A percentile compares a stretch with the other conserved stretches of the same genome.
These are phyloP conservation scores for Turnix velox DNA, from an alignment of 2,113 vertebrate species.

Conservation along the genomic window DNA sequence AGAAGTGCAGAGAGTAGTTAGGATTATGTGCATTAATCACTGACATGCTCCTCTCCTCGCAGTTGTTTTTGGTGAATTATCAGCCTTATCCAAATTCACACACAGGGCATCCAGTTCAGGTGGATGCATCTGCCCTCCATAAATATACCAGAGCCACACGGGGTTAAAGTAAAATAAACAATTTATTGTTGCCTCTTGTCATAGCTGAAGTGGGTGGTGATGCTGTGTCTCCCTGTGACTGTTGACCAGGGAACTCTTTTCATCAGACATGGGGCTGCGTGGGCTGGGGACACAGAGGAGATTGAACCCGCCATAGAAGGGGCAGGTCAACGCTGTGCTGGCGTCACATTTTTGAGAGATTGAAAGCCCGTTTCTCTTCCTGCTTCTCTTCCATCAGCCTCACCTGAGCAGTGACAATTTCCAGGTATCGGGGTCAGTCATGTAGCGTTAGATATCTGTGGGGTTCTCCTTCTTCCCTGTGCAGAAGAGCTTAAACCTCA, in stretches of 20 bases:
- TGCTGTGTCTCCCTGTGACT: rapidly evolving
- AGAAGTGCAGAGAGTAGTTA: rapidly evolving
- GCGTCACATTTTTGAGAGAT: rapidly evolving
- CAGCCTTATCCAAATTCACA: neutral
- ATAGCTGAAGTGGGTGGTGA: neutral
- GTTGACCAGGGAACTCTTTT: neutral
- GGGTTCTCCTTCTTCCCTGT: neutral
- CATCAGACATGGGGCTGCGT: rapidly evolving
- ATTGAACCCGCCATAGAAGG: rapidly evolving
- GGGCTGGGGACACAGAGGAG: rapidly evolving
- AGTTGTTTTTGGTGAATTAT: neutral
- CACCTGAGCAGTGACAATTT: neutral
- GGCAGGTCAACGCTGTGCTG: neutral
- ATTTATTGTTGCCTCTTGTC: neutral
- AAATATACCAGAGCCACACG: rapidly evolving
- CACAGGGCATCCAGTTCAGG: rapidly evolving
- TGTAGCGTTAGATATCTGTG: rapidly evolving
- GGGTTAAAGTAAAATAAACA: rapidly evolving
- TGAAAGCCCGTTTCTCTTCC: neutral
- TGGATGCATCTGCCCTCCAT: neutral
- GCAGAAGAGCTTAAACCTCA: neutral
- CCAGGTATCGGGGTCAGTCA: rapidly evolving
- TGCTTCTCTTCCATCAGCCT: neutral
- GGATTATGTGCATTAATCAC: rapidly evolving
- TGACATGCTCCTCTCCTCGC: rapidly evolving